A percentile compares a stretch with the other conserved stretches of the same genome.
These are phyloP conservation scores for Pogona vitticeps DNA, from an alignment of 2,113 vertebrate species.

Conservation along the genomic window DNA sequence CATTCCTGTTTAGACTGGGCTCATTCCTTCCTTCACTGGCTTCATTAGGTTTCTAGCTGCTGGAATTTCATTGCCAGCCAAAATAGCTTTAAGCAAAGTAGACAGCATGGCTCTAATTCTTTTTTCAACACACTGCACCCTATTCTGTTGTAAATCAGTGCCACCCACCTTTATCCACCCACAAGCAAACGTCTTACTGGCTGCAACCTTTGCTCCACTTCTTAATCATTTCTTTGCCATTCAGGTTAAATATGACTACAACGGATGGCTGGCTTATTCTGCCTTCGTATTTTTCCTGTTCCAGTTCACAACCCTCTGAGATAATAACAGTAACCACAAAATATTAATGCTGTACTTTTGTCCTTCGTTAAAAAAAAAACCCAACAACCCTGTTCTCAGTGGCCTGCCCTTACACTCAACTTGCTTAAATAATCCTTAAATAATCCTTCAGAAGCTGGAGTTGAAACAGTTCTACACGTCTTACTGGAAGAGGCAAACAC, in stretches of 20 bases:
- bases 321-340: constrained; percentile 2
- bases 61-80: background rate
- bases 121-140: background rate
- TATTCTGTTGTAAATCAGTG: constrained; percentile 16
- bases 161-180: constrained; percentile 23
- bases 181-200: background rate
- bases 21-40: no score
- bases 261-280: background rate
- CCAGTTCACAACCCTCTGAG: background rate
- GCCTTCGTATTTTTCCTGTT: constrained; percentile 13
- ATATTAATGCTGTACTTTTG: background rate
- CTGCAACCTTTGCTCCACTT: background rate
- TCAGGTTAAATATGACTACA: background rate
- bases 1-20: no score
- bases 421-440: constrained; percentile 1
- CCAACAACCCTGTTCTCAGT: background rate
- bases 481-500: background rate
- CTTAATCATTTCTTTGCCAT: background rate
- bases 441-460: background rate
- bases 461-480: constrained; percentile 1
- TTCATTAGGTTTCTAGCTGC: background rate
- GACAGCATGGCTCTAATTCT: background rate
- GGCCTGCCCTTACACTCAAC: background rate
- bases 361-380: background rate
- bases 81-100: constrained; percentile 13